Evolutionary conservation across 2,888 invertebrate species (phyloP).

Genomic region (Thecophora atra): DNA sequence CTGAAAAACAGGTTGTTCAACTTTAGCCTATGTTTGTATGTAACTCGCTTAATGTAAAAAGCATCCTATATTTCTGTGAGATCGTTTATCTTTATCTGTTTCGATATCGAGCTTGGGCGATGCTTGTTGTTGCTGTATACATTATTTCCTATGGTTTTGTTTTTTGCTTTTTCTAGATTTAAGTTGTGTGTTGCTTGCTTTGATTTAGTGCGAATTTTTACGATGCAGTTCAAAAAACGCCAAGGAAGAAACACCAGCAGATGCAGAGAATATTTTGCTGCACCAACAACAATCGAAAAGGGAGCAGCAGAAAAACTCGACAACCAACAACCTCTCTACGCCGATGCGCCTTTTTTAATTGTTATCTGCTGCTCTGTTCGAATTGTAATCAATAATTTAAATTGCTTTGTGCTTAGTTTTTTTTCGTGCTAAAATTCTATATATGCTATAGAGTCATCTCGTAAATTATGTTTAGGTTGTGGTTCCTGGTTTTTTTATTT

Average conservation of each 20-base stretch:
- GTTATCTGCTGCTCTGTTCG: slow-evolving; percentile 10
- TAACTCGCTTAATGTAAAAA: background rate
- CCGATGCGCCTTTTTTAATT: background rate
- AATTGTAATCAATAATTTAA: slow-evolving; percentile 28
- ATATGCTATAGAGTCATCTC: background rate
- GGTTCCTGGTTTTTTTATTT: no score
- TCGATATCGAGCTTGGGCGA: background rate
- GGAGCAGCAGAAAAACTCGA: no score
- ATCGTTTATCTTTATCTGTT: no score
- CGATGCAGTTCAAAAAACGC: background rate
- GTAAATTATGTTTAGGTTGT: no score
- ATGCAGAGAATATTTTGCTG: background rate
- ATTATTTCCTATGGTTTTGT: background rate
- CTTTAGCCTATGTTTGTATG: background rate
- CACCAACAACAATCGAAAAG: background rate
- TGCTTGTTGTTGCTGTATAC: background rate
- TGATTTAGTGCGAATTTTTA: slow-evolving; percentile 9
- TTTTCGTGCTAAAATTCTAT: background rate
- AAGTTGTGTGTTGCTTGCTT: background rate
- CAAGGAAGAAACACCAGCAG: background rate
- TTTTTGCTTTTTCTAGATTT: background rate
- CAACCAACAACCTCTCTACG: no score
- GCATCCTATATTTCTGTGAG: no score
- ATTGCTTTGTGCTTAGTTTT: background rate
- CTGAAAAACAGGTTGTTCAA: background rate